Evolutionary conservation across 2,888 invertebrate genomes (phyloP).

Genomic region (Caprella mutica): DNA sequence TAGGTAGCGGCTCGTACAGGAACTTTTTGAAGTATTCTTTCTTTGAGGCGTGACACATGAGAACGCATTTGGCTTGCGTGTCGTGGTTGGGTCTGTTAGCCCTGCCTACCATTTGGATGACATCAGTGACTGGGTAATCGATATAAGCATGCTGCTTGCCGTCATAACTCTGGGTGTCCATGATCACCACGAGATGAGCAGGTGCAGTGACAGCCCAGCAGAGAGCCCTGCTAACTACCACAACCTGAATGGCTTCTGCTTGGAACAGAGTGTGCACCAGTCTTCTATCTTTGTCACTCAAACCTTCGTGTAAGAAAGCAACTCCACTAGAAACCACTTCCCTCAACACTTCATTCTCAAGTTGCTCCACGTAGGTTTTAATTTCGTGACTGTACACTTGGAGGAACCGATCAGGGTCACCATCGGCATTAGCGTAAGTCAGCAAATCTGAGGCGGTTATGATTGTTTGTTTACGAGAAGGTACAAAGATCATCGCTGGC

Average conservation of each 20-base stretch:
- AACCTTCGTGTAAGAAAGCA: constrained; percentile 92
- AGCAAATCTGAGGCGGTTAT: constrained; percentile 92
- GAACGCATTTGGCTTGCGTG: constrained; percentile 83
- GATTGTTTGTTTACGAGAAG: constrained; percentile 77
- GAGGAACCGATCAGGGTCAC: constrained; percentile 74
- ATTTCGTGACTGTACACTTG: constrained; percentile 77
- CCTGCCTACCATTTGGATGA: constrained; percentile 93
- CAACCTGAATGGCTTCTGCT: constrained; percentile 75
- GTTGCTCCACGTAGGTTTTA: constrained; percentile 72
- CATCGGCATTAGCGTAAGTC: constrained; percentile 83
- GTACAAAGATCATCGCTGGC: constrained; percentile 81
- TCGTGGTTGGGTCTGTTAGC: constrained; percentile 88
- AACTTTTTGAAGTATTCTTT: constrained; percentile 98
- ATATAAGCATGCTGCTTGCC: constrained; percentile 74
- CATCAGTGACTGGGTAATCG: constrained; percentile 94
- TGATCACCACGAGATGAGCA: constrained; percentile 87
- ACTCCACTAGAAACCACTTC: constrained; percentile 91
- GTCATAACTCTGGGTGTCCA: constrained; percentile 89
- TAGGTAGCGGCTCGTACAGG: constrained; percentile 43
- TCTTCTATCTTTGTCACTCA: constrained; percentile 68
- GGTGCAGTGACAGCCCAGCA: constrained; percentile 85
- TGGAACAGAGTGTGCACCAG: constrained; percentile 88
- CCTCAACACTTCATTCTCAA: constrained; percentile 60
- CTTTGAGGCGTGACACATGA: constrained; percentile 94
- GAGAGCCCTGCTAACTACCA: constrained; percentile 81